Conservation (phyloP, 2,888 invertebrate species). For the Ophonus ardosiacus region DNA sequence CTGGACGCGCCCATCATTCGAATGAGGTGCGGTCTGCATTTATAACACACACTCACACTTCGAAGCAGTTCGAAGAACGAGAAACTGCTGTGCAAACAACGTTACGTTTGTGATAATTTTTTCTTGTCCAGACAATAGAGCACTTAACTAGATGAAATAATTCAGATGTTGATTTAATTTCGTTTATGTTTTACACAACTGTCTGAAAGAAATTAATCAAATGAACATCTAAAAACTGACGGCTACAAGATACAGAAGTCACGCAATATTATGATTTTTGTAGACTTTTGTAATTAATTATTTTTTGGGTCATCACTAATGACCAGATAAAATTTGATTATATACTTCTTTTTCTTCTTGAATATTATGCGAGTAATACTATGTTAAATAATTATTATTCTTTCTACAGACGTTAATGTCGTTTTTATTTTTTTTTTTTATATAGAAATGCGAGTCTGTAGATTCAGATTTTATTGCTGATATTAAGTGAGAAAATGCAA, state of each 20-base stretch:
- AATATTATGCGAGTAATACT: not conserved
- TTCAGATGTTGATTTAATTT: constrained; percentile 56
- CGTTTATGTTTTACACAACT: constrained; percentile 45
- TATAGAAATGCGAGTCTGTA: not conserved
- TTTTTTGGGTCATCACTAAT: constrained; percentile 23
- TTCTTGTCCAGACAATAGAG: constrained; percentile 39
- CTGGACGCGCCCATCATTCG: constrained; percentile 45
- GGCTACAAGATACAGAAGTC: constrained; percentile 36
- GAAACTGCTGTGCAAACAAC: constrained; percentile 19
- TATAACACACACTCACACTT: constrained; percentile 17
- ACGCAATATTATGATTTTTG: constrained; percentile 47
- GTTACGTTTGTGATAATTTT: constrained; percentile 52
- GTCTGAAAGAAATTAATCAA: constrained; percentile 47
- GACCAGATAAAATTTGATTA: not conserved
- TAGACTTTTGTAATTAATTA: constrained; percentile 18
- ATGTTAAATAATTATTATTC: constrained; percentile 18
- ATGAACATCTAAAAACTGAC: constrained; percentile 26
- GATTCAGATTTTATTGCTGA: not conserved
- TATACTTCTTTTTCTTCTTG: not conserved
- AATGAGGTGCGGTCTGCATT: constrained; percentile 43
- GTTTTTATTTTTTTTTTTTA: not conserved
- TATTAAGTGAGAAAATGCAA: too few species aligned
- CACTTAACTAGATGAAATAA: constrained; percentile 58
- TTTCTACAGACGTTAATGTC: not conserved
- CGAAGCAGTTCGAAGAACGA: constrained; percentile 26